These are phyloP conservation scores for Sericinus montela DNA, from an alignment of 2,888 invertebrate genomes.

Conservation along the genomic window DNA sequence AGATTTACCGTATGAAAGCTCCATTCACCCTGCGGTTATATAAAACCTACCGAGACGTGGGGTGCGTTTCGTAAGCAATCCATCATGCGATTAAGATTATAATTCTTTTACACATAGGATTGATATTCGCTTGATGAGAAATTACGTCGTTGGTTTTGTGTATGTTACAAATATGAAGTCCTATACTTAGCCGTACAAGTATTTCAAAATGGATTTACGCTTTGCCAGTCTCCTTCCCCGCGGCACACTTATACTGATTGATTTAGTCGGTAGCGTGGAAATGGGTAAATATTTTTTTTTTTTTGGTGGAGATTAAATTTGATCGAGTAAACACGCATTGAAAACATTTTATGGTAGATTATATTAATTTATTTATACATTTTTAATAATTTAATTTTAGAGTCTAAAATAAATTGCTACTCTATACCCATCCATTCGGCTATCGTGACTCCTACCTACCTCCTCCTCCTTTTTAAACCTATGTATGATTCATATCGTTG, in stretches of 20 bases:
- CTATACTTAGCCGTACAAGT: conserved; percentile 30
- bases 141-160: neutral
- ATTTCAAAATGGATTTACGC: conserved; percentile 29
- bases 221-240: conserved; percentile 19
- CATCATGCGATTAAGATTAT: neutral
- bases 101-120: conserved; percentile 3
- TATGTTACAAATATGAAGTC: neutral
- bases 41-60: neutral
- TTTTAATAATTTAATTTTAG: no score
- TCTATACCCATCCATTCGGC: no score
- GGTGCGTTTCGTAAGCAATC: neutral
- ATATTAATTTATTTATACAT: no score
- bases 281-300: neutral
- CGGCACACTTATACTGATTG: conserved; percentile 2
- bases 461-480: no score
- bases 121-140: conserved; percentile 3
- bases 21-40: neutral
- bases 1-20: neutral
- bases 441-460: no score
- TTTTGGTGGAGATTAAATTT: no score
- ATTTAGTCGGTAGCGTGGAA: neutral
- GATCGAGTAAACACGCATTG: no score
- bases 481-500: no score
- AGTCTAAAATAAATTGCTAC: no score
- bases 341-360: no score